Evolutionary conservation across 1,140 invertebrate species (phyloP).

Genomic region (Melitaea cinxia): DNA sequence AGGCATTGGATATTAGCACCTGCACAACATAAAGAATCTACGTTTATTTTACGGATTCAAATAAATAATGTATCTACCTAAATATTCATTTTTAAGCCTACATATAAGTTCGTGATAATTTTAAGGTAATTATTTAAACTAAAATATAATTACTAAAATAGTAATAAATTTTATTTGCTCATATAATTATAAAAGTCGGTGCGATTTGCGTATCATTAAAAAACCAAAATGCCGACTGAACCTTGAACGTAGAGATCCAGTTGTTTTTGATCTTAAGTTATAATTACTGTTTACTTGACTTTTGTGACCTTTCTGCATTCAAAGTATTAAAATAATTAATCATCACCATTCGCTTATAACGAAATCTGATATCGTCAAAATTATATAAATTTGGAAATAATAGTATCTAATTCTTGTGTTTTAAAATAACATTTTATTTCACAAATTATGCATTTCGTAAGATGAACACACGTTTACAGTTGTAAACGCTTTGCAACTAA

Average conservation of each 20-base stretch:
- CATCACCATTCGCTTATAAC: constrained; percentile 23
- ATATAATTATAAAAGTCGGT: not conserved
- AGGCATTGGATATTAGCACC: not conserved
- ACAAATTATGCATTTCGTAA: not conserved
- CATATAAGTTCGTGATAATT: not conserved
- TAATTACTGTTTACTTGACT: constrained; percentile 43
- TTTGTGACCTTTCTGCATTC: constrained; percentile 34
- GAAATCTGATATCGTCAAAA: not conserved
- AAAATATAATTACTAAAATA: not conserved
- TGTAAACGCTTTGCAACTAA: too few species aligned
- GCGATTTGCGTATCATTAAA: constrained; percentile 1
- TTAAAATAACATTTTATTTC: not conserved
- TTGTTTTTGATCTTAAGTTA: constrained; percentile 33
- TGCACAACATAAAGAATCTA: not conserved
- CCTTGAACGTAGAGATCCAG: constrained; percentile 22
- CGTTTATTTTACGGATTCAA: not conserved
- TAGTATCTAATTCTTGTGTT: not conserved
- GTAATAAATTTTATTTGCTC: not conserved
- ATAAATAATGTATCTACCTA: not conserved
- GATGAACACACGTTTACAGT: not conserved
- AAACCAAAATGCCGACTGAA: constrained; percentile 24
- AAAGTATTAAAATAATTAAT: constrained; percentile 28
- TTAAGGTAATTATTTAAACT: not conserved
- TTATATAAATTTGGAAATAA: not conserved
- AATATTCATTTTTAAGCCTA: too few species aligned